Base-by-base conservation (phyloP, 2,888 invertebrate genomes). In the Lumbricus terrestris region DNA sequence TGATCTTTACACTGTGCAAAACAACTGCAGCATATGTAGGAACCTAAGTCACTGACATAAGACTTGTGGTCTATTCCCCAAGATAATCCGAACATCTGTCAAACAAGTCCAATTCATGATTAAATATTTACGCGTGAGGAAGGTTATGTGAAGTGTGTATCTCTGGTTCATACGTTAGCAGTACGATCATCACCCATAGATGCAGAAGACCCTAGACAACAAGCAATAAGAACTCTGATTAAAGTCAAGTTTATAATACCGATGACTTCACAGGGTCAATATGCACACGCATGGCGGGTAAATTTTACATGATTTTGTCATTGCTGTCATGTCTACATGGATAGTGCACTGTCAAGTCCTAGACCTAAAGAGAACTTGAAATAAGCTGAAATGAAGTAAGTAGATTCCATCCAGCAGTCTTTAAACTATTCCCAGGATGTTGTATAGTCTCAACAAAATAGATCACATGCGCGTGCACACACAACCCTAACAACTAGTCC, bases 171-270 rank as follows among this genome's bases (percentile, higher is more conserved):
- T 97, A 97, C 13, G 97, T 97, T 90, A 97, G 96, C 90, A 97
- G 95, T 34, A 97, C 97, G 90, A 97, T 96, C 94, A 97, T 96
- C 89, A 97, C 97, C 97, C 97, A 97, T 35, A 97, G 95, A 94
- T 97, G 97, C 23, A 98, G 95, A 89, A 97, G 95, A n/a, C 96
- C 95, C 97, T 97, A 95, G 54, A 93, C 93, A 47, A 33, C n/a
- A 90, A 88, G n/a, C 34, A 37, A 82, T 82, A 18, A 89, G 18
- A 47, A 42, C n/a, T 40, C n/a, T 40, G 33, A 29, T 40, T 40
- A 40, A 16, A 34, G 35, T 37, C 38, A 40, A 88, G 69, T 69
- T 69, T n/a, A 69, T 69, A 33, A 88, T 34, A n/a, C n/a, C n/a
- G n/a, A n/a, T n/a, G n/a, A n/a, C 18, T 35, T 35, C 18, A 18